Conservation (phyloP, 2,113 vertebrate species). For the Danionella cerebrum region DNA sequence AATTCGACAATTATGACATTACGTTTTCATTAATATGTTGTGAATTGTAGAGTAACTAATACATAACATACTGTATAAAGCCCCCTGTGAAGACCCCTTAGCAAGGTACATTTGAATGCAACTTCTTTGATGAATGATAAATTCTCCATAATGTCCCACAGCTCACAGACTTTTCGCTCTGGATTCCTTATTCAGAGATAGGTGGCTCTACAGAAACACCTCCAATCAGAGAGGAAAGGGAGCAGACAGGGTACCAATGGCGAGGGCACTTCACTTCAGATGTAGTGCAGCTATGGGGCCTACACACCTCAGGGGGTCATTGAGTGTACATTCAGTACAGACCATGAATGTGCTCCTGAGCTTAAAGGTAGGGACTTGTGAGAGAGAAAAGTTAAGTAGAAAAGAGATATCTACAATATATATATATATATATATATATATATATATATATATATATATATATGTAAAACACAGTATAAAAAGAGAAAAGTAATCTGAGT, state of each 20-base stretch:
- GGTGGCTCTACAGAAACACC: constrained; percentile 58
- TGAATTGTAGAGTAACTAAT: too few species aligned
- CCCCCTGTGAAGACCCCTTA: background rate
- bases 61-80: too few species aligned
- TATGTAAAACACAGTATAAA: too few species aligned
- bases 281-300: constrained; percentile 56
- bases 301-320: constrained; percentile 67
- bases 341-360: constrained; percentile 46
- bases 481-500: too few species aligned
- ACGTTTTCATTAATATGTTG: too few species aligned
- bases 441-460: too few species aligned
- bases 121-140: background rate
- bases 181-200: constrained; percentile 56
- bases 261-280: constrained; percentile 61
- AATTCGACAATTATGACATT: too few species aligned
- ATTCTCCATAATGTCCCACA: constrained; percentile 41
- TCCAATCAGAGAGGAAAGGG: constrained; percentile 59
- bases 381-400: constrained; percentile 3
- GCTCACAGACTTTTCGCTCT: constrained; percentile 59
- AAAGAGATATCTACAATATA: too few species aligned
- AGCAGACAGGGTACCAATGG: constrained; percentile 61
- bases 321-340: constrained; percentile 47
- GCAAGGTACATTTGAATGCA: background rate
- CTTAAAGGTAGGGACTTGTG: constrained; percentile 59
- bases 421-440: too few species aligned